A percentile compares a stretch with the other conserved stretches of the same genome.
phyloP scores from a whole-genome alignment of 2,113 vertebrate genomes.

The Alexandromys fortis region DNA sequence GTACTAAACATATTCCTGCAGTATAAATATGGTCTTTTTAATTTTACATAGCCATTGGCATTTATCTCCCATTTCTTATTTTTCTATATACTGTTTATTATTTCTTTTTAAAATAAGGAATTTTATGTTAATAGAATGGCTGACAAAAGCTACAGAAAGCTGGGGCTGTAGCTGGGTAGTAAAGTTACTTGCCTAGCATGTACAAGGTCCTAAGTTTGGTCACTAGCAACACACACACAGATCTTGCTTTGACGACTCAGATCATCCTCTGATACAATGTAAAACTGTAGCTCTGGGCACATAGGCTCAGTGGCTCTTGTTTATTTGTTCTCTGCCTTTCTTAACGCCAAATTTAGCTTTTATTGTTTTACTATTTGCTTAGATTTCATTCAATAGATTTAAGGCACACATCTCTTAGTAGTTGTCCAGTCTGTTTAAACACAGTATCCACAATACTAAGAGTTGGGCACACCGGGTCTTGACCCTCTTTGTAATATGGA shows the following conservation, averaged over 20 bases:
- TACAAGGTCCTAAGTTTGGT: neutral
- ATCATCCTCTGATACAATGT: neutral
- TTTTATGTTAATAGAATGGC: neutral
- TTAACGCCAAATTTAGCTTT: neutral
- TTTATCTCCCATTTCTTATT: neutral
- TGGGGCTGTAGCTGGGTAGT: neutral
- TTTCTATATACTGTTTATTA: neutral
- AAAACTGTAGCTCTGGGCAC: neutral
- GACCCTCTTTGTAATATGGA: neutral
- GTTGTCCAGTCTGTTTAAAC: conserved; percentile 41
- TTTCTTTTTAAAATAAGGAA: neutral
- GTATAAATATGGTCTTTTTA: neutral
- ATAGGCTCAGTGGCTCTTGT: neutral
- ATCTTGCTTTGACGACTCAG: neutral
- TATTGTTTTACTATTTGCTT: neutral
- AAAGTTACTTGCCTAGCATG: neutral
- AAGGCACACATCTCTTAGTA: neutral
- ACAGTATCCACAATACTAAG: neutral
- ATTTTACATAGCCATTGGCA: neutral
- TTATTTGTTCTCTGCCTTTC: neutral
- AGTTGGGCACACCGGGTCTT: neutral
- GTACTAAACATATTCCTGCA: neutral
- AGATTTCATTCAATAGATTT: neutral
- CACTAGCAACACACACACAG: no score
- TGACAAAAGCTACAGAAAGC: neutral